phyloP scores from a whole-genome alignment of 2,113 vertebrate genomes.

The Mesembrinibis cayennensis region DNA sequence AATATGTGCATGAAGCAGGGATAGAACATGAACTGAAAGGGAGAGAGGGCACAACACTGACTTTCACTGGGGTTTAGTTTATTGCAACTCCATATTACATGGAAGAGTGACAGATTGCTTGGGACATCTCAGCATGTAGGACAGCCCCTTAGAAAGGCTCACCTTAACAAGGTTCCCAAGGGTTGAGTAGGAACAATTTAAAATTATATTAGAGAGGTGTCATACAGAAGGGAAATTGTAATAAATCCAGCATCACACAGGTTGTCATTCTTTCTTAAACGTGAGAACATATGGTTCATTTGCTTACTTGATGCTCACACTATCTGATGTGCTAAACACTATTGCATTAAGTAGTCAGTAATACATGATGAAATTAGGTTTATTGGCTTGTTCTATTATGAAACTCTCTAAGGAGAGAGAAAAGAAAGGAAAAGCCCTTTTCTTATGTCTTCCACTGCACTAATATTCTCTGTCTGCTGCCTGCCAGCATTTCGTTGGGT shows the following conservation, averaged over 20 bases:
- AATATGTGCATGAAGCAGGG: background rate
- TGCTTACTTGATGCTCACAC: conserved; percentile 19
- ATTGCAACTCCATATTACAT: background rate
- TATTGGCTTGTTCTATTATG: conserved; percentile 32
- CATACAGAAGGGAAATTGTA: conserved; percentile 21
- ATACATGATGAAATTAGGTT: conserved; percentile 44
- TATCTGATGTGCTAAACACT: conserved; percentile 48
- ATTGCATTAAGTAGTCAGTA: conserved; percentile 42
- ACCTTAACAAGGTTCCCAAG: conserved; percentile 13
- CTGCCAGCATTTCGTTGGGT: background rate
- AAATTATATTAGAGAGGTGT: conserved; percentile 28
- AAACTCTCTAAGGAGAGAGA: background rate
- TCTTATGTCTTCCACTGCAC: background rate
- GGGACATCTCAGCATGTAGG: conserved; percentile 1
- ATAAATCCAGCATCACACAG: conserved; percentile 25
- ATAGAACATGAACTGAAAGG: background rate
- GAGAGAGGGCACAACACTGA: background rate
- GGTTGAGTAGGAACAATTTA: background rate
- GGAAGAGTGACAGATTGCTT: conserved; percentile 11
- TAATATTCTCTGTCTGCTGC: background rate
- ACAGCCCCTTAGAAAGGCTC: conserved; percentile 32
- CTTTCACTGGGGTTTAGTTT: background rate
- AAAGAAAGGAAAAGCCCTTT: background rate
- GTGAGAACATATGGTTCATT: conserved; percentile 62
- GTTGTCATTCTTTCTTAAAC: conserved; percentile 32